These are phyloP conservation scores for Callinectes sapidus DNA, from an alignment of 2,888 invertebrate species.

Conservation along the genomic window DNA sequence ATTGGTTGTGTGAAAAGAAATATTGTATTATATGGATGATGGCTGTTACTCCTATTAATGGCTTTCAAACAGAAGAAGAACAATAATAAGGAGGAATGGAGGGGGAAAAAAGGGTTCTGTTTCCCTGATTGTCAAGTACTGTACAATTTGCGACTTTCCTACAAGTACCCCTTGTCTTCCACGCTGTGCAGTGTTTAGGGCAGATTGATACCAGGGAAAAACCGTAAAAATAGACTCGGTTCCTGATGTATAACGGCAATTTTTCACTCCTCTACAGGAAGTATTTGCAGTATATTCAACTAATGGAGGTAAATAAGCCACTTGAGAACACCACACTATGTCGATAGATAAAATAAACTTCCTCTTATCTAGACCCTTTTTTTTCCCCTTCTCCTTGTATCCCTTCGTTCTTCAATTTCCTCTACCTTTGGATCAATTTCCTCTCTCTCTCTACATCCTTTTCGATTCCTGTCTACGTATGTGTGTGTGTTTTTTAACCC, in stretches of 20 bases:
- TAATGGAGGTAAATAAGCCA: neutral
- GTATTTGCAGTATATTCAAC: neutral
- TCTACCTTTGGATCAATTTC: constrained; percentile 27
- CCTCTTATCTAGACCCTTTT: neutral
- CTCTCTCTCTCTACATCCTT: neutral
- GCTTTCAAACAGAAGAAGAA: no score
- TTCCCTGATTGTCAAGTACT: no score
- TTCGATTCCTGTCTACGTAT: neutral
- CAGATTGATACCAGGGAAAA: neutral
- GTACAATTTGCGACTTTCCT: no score
- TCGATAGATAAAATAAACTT: neutral
- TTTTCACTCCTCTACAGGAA: neutral
- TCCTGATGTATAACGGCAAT: neutral
- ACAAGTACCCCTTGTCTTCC: no score
- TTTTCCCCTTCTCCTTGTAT: neutral
- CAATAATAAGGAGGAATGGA: no score
- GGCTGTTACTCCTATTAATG: no score
- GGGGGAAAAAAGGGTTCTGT: no score
- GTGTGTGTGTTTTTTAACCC: neutral
- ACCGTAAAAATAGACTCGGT: neutral
- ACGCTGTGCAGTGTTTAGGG: neutral
- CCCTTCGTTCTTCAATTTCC: constrained; percentile 23
- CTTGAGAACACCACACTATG: neutral
- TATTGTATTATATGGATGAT: no score
- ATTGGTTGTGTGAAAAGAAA: neutral